phyloP scores from a whole-genome alignment of 2,113 vertebrate genomes.

The Marcusenius ussheri region DNA sequence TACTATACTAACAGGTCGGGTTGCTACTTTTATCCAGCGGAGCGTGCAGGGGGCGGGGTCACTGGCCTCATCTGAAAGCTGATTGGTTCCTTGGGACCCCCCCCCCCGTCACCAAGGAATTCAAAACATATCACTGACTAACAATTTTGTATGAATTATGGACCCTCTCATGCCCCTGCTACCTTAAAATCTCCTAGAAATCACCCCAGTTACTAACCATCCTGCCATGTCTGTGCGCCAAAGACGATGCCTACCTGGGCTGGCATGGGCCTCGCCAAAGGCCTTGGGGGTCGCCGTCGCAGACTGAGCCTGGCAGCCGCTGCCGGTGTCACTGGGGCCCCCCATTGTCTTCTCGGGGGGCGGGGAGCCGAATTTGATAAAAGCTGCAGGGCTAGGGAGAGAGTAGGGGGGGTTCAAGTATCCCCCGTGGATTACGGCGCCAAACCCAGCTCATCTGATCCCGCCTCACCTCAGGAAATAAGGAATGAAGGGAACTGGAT shows the following conservation, averaged over 20 bases:
- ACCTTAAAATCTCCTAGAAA: neutral
- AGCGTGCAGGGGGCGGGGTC: neutral
- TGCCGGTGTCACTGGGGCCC: neutral
- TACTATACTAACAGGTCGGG: neutral
- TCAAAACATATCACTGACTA: neutral
- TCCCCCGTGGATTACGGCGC: neutral
- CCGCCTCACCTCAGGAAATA: conserved; percentile 41
- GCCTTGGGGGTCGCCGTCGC: conserved; percentile 21
- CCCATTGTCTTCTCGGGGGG: neutral
- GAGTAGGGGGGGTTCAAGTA: neutral
- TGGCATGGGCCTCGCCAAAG: conserved; percentile 21
- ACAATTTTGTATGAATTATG: neutral
- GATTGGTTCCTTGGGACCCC: neutral
- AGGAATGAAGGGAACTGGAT: neutral
- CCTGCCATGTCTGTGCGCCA: neutral
- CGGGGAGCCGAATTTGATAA: neutral
- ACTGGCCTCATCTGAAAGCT: neutral
- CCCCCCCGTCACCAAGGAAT: neutral
- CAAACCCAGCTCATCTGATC: neutral
- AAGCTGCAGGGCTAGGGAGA: neutral
- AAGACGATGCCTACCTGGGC: conserved; percentile 30
- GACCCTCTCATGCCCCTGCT: neutral
- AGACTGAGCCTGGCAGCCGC: neutral
- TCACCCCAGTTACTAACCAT: neutral
- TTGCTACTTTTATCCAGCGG: neutral